Evolutionary conservation across 1,140 invertebrate species (phyloP), one percentile per base, ranked within the genome.

Genomic region (Anastrepha obliqua): DNA sequence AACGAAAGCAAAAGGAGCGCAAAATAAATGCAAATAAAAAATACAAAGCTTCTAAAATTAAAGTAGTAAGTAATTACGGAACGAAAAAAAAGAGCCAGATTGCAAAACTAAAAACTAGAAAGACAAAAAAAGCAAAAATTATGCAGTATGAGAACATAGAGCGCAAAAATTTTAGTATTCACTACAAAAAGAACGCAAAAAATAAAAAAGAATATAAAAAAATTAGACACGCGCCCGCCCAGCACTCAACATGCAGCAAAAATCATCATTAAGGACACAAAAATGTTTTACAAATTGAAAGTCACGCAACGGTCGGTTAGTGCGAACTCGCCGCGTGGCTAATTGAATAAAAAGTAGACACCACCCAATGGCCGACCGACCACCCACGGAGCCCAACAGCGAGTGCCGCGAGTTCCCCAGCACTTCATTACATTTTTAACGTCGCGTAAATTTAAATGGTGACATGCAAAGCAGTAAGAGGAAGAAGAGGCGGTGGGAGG

Each of bases 211-310:
- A 29, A 29, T 29, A n/a, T 11, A 8, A 67, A 67, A 47, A 47
- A 74, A 74, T 74, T 74, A 74, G 67, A 74, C 67, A 74, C 67
- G 67, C 74, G 8, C n/a, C 74, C 74, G 47, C 74, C 74, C 47
- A 51, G 47, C 47, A 20, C 47, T 29, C 74, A 81, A 81, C 47
- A 81, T 47, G 11, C 67, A 81, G 47, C 44, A 51, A 81, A 81
- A 81, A 81, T 81, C 74, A 81, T 81, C 74, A 81, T 51, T 81
- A 81, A 81, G 74, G 74, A 81, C 74, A 55, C 74, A 55, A 81
- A 81, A 81, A 81, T 81, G 74, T 81, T 81, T 81, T 55, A 81
- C 74, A 81, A 81, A 81, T 81, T 81, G 74, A 81, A 81, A 81
- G 74, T 81, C 74, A 81, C 74, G 74, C 74, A 81, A 81, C 74